Evolutionary conservation across 2,888 invertebrate species (phyloP).

Genomic region (Selenia dentaria): DNA sequence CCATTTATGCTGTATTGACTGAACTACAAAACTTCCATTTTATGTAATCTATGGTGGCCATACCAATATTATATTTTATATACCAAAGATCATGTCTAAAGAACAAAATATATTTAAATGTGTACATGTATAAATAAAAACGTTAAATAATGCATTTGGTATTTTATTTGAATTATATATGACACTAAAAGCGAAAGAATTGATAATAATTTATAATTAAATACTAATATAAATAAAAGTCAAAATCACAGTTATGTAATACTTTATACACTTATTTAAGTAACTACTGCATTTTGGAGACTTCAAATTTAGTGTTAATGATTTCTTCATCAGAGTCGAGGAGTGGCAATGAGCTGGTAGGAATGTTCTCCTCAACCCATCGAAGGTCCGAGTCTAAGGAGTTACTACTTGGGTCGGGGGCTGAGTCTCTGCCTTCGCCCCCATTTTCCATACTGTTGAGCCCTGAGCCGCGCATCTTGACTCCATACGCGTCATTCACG

Average conservation of each 20-base stretch:
- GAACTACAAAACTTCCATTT: conserved; percentile 62
- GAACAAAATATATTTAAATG: conserved; percentile 71
- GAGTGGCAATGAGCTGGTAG: conserved; percentile 88
- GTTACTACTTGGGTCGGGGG: conserved; percentile 44
- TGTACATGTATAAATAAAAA: conserved; percentile 58
- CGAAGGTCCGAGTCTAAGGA: conserved; percentile 81
- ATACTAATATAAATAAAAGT: conserved; percentile 43
- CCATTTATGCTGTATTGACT: conserved; percentile 53
- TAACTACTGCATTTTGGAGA: conserved; percentile 93
- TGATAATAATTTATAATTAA: conserved; percentile 8
- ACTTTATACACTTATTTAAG: conserved; percentile 56
- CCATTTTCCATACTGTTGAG: conserved; percentile 46
- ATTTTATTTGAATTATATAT: conserved; percentile 21
- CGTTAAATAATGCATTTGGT: conserved; percentile 39
- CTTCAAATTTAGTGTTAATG: conserved; percentile 93
- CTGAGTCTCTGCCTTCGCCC: conserved; percentile 40
- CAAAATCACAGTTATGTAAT: conserved; percentile 46
- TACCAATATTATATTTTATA: conserved; percentile 74
- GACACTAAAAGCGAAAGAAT: conserved; percentile 27
- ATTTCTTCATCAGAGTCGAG: conserved; percentile 92
- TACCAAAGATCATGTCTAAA: conserved; percentile 76
- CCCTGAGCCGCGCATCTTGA: conserved; percentile 87
- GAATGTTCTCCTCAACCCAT: conserved; percentile 98
- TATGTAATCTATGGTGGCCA: conserved; percentile 63
- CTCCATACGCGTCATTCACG: conserved; percentile 94